Conservation (phyloP, 2,888 invertebrate species). For the Drosophila prostipennis region DNA sequence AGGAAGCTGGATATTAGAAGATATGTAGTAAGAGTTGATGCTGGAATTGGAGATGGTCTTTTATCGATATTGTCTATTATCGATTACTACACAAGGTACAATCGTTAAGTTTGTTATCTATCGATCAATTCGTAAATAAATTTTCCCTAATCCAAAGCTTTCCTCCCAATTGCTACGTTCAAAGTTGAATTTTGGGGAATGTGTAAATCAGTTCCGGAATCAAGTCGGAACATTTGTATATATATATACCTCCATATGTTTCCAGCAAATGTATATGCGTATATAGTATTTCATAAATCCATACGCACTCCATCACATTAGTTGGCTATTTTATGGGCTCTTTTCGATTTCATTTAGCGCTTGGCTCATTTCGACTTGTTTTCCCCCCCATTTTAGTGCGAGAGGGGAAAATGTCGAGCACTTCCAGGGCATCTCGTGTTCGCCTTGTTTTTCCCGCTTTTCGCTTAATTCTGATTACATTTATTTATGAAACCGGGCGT, state of each 20-base stretch:
- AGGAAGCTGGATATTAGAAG: background rate
- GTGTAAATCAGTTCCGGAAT: slow-evolving; percentile 36
- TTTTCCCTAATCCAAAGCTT: background rate
- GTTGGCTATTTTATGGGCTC: slow-evolving; percentile 47
- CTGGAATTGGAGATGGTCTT: too few relatives aligned
- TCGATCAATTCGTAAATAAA: slow-evolving; percentile 1
- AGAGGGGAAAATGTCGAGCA: slow-evolving; percentile 13
- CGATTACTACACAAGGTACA: background rate
- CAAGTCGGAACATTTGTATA: slow-evolving; percentile 8
- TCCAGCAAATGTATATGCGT: slow-evolving; percentile 7
- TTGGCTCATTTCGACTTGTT: slow-evolving; percentile 39
- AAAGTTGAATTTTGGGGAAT: background rate
- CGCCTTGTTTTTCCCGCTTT: slow-evolving; percentile 22
- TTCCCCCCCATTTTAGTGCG: background rate
- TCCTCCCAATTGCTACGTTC: background rate
- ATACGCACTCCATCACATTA: slow-evolving; percentile 48
- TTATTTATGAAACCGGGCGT: slow-evolving; percentile 53
- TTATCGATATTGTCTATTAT: background rate
- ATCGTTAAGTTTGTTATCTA: background rate
- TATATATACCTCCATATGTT: slow-evolving; percentile 17
- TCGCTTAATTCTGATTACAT: slow-evolving; percentile 40
- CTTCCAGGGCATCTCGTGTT: slow-evolving; percentile 39
- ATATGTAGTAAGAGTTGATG: background rate
- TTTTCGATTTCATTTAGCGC: slow-evolving; percentile 45
- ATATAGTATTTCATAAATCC: slow-evolving; percentile 49